phyloP scores from a whole-genome alignment of 2,888 invertebrate species.

The Microplitis manilae region DNA sequence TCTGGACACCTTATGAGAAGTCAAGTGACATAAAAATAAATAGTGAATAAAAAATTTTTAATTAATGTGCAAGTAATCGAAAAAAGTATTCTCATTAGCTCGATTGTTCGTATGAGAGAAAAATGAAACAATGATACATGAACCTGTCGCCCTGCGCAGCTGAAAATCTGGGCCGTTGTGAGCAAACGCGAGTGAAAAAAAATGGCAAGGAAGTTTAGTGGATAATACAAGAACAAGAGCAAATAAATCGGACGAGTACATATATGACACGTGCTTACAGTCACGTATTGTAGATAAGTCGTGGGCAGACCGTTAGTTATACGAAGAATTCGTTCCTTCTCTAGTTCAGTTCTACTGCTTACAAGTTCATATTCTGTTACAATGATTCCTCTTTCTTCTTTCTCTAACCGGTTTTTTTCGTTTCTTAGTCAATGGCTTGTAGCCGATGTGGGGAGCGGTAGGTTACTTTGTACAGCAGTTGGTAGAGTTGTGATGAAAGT shows the following conservation, averaged over 20 bases:
- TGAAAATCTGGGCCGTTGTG: constrained; percentile 38
- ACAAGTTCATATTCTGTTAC: too few relatives aligned
- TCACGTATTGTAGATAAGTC: constrained; percentile 27
- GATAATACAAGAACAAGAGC: constrained; percentile 32
- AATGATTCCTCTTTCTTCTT: constrained; percentile 22
- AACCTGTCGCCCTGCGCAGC: background rate
- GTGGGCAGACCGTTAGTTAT: constrained; percentile 49
- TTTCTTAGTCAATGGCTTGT: constrained; percentile 26
- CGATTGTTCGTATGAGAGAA: too few relatives aligned
- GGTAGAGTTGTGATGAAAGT: too few relatives aligned
- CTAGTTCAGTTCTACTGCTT: constrained; percentile 23
- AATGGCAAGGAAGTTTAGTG: background rate
- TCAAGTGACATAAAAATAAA: background rate
- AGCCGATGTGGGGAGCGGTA: background rate
- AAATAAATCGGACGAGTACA: constrained; percentile 40
- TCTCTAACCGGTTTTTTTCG: background rate
- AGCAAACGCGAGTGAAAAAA: background rate
- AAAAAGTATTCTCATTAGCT: too few relatives aligned
- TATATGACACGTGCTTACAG: background rate
- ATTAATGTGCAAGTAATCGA: too few relatives aligned
- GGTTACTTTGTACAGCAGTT: background rate
- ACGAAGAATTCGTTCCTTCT: constrained; percentile 45
- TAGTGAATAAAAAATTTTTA: background rate
- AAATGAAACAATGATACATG: background rate
- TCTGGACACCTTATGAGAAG: background rate